Conservation (phyloP, 2,888 invertebrate species). For the Chromoteleia sp. region DNA sequence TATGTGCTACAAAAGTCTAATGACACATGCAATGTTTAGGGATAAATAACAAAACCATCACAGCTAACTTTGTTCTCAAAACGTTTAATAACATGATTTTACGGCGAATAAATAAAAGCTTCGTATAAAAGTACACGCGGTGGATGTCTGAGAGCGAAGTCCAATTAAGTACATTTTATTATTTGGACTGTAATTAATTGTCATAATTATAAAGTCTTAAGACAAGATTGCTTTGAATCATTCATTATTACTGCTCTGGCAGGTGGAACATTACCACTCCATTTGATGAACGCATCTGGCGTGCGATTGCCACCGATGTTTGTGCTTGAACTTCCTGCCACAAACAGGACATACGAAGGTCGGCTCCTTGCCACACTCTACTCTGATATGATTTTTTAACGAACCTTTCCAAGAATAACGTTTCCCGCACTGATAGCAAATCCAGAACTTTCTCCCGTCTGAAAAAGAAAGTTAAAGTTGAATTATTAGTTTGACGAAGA, state of each 20-base stretch:
- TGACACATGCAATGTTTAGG: constrained; percentile 15
- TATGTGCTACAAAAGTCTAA: background rate
- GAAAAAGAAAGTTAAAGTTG: constrained; percentile 53
- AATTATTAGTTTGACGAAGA: constrained; percentile 31
- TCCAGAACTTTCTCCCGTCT: constrained; percentile 56
- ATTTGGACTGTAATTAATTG: too few species aligned
- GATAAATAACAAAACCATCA: constrained; percentile 7
- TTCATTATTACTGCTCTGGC: constrained; percentile 1
- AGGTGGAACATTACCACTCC: constrained; percentile 44
- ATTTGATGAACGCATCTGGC: constrained; percentile 64
- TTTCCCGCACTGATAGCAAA: constrained; percentile 75
- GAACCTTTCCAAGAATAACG: constrained; percentile 79
- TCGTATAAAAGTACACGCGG: constrained; percentile 13
- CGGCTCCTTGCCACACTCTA: constrained; percentile 79
- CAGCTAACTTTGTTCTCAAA: background rate
- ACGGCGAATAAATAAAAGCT: background rate
- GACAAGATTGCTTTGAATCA: constrained; percentile 6
- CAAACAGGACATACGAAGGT: constrained; percentile 89
- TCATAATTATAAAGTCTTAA: too few species aligned
- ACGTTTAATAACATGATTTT: constrained; percentile 21
- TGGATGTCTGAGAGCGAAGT: background rate
- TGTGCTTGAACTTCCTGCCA: constrained; percentile 90
- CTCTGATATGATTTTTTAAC: constrained; percentile 74
- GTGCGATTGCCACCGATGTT: constrained; percentile 78
- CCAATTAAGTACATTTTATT: constrained; percentile 18